Evolutionary conservation across 2,797 vertebrate species (phyloP).

Genomic region (Bovichtus diacanthus): DNA sequence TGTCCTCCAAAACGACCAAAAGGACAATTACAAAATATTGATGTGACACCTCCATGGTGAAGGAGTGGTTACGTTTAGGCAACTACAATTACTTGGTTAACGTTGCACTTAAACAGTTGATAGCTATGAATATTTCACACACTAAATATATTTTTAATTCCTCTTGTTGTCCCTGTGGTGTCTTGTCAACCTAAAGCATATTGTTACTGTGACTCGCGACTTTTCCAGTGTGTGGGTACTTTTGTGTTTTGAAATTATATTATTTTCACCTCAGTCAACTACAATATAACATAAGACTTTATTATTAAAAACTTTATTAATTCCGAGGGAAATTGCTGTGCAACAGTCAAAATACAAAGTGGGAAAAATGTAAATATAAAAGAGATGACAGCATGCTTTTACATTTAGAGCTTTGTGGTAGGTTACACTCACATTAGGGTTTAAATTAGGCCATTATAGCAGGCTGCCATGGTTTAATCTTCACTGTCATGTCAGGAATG

Average conservation of each 20-base stretch:
- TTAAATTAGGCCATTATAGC: neutral
- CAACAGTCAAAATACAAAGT: neutral
- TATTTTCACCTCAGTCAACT: neutral
- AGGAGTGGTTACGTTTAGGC: no score
- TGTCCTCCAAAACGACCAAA: no score
- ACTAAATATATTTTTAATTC: neutral
- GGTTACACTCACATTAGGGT: neutral
- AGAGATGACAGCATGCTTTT: neutral
- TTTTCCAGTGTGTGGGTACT: neutral
- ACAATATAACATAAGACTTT: neutral
- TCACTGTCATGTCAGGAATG: neutral
- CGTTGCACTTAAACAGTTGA: no score
- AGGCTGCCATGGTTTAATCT: neutral
- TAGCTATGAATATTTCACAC: neutral
- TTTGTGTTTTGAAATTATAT: neutral
- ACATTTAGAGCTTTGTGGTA: neutral
- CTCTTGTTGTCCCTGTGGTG: neutral
- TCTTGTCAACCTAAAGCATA: neutral
- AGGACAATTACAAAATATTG: no score
- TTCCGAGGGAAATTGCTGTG: neutral
- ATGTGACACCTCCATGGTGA: no score
- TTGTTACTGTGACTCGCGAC: neutral
- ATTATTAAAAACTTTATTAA: neutral
- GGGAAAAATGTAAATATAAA: neutral
- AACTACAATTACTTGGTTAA: no score